Conservation (phyloP, 2,888 invertebrate genomes). For the Cataglyphis livida region DNA sequence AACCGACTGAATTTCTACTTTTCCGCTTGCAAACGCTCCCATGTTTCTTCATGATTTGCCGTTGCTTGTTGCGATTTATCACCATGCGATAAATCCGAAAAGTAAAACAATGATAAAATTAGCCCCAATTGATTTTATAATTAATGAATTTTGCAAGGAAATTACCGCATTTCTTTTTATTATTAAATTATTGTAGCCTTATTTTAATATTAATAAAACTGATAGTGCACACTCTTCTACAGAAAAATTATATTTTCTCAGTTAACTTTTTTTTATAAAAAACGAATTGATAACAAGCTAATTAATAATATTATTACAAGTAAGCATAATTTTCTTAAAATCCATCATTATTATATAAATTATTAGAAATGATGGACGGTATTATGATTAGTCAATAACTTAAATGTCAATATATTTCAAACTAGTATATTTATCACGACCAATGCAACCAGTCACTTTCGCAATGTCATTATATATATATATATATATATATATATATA, state of each 20-base stretch:
- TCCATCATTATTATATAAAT: neutral
- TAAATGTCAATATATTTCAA: neutral
- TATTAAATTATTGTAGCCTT: neutral
- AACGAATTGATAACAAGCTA: neutral
- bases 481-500: too few relatives aligned
- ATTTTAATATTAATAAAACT: neutral
- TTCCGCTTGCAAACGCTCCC: neutral
- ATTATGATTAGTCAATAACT: neutral
- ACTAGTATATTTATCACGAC: neutral
- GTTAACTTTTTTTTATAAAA: neutral
- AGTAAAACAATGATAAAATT: neutral
- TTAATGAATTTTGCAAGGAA: neutral
- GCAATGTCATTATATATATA: neutral
- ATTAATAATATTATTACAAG: neutral
- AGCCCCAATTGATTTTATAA: neutral
- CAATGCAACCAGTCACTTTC: neutral
- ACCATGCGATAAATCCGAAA: neutral
- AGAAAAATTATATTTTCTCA: neutral
- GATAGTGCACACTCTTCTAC: neutral
- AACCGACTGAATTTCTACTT: conserved; percentile 18
- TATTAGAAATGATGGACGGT: neutral
- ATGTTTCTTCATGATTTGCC: conserved; percentile 1
- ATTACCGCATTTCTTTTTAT: neutral
- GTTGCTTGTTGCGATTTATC: neutral
- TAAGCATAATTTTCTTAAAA: neutral